Conservation (phyloP, 1,140 invertebrate genomes). For the Drosophila athabasca region DNA sequence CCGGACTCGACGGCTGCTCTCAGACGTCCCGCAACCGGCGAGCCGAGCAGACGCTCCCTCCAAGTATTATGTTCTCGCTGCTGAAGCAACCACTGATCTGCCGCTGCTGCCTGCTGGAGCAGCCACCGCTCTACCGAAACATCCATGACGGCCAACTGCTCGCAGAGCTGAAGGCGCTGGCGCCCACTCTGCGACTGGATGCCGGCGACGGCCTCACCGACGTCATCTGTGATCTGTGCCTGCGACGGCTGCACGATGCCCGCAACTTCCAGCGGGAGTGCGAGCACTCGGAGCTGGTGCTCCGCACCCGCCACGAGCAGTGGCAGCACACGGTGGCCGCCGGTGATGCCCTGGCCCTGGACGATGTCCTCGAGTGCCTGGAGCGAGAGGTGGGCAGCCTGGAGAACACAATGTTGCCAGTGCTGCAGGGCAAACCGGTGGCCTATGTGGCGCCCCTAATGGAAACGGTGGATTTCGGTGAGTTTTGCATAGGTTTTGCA, state of each 20-base stretch:
- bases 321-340: slow-evolving; percentile 55
- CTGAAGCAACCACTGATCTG: slow-evolving; percentile 55
- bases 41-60: slow-evolving; percentile 50
- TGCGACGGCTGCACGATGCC: slow-evolving; percentile 56
- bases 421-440: slow-evolving; percentile 26
- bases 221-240: slow-evolving; percentile 68
- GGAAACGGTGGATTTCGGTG: slow-evolving; percentile 66
- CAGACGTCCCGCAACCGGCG: slow-evolving; percentile 61
- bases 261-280: slow-evolving; percentile 65
- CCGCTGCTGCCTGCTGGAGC: slow-evolving; percentile 71
- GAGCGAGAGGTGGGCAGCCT: slow-evolving; percentile 66
- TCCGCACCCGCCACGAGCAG: slow-evolving; percentile 62
- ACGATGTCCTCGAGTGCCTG: slow-evolving; percentile 68
- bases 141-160: slow-evolving; percentile 54
- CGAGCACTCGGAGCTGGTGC: slow-evolving; percentile 59
- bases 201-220: slow-evolving; percentile 63
- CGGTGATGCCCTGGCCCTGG: slow-evolving; percentile 50
- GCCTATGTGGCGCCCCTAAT: slow-evolving; percentile 42
- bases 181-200: slow-evolving; percentile 51
- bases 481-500: neutral
- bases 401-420: slow-evolving; percentile 25
- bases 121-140: slow-evolving; percentile 57
- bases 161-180: slow-evolving; percentile 46
- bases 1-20: slow-evolving; percentile 22
- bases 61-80: slow-evolving; percentile 73